A percentile compares a stretch with the other conserved stretches of the same genome.
These are phyloP conservation scores for Linnaemya tessellans DNA, from an alignment of 2,888 invertebrate genomes.

Conservation along the genomic window DNA sequence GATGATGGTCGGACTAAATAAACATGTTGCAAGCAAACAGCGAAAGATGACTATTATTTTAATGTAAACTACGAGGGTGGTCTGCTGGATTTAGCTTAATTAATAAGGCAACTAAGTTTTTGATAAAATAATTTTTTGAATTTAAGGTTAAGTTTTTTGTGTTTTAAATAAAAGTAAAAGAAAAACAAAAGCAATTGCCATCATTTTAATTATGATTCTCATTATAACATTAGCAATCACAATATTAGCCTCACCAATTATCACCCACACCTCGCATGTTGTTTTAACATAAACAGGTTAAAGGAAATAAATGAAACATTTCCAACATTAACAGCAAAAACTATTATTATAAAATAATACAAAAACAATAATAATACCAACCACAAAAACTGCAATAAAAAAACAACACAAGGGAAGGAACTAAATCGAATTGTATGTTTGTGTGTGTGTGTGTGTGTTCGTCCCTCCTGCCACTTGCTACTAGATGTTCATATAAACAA, in stretches of 20 bases:
- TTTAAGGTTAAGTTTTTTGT: not conserved
- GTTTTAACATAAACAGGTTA: constrained; percentile 40
- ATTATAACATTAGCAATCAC: not conserved
- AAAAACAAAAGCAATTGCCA: too few relatives aligned
- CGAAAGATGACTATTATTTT: constrained; percentile 26
- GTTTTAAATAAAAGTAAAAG: too few relatives aligned
- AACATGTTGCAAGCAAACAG: constrained; percentile 20
- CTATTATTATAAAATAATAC: constrained; percentile 28
- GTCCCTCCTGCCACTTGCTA: constrained; percentile 23
- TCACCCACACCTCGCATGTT: not conserved
- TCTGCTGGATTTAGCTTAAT: too few relatives aligned
- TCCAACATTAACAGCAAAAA: constrained; percentile 32
- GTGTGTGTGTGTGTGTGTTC: constrained; percentile 2
- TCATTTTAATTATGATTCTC: too few relatives aligned
- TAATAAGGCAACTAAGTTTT: too few relatives aligned
- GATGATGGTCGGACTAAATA: constrained; percentile 11
- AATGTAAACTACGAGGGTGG: constrained; percentile 15
- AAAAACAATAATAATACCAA: constrained; percentile 9
- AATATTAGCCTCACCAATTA: not conserved
- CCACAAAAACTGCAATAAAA: not conserved
- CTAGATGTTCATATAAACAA: constrained; percentile 63
- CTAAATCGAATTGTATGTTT: constrained; percentile 34
- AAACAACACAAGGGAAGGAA: constrained; percentile 1
- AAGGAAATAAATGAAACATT: constrained; percentile 30
- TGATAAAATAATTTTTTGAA: too few relatives aligned